Percentiles rank a stretch among this genome's conserved stretches.
Conservation (phyloP, 2,888 invertebrate genomes). For the Xanthia togata region DNA sequence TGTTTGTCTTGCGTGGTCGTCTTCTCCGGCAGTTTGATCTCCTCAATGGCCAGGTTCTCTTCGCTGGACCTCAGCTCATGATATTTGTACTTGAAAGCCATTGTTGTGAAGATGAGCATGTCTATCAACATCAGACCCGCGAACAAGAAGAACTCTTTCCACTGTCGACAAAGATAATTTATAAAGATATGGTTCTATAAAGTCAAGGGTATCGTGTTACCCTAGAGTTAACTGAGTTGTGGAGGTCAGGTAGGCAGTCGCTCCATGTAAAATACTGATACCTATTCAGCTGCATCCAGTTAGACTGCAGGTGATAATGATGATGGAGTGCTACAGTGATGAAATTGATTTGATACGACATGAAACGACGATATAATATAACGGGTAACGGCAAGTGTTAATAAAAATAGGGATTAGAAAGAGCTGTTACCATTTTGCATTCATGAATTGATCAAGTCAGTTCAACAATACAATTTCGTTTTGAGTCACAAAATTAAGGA, state of each 20-base stretch:
- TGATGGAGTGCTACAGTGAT: neutral
- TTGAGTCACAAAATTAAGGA: neutral
- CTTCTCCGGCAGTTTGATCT: slow-evolving; percentile 81
- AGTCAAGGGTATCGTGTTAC: neutral
- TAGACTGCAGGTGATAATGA: neutral
- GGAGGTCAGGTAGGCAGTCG: neutral
- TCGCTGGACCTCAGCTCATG: slow-evolving; percentile 83
- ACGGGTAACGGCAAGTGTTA: neutral
- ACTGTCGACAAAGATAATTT: slow-evolving; percentile 89
- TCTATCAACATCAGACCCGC: slow-evolving; percentile 96
- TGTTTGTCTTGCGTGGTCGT: slow-evolving; percentile 45
- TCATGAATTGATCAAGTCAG: neutral
- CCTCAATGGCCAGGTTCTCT: slow-evolving; percentile 78
- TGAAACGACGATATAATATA: no score
- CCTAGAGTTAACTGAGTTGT: neutral
- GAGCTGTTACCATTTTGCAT: neutral
- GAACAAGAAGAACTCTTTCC: slow-evolving; percentile 96
- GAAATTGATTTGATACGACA: no score
- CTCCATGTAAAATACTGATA: neutral
- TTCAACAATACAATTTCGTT: neutral
- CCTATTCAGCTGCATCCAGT: neutral
- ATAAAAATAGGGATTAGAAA: neutral
- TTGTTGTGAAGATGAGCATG: slow-evolving; percentile 94
- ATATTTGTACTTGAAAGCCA: slow-evolving; percentile 95
- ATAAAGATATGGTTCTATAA: neutral